These are phyloP conservation scores for Cygnus olor DNA, from an alignment of 2,797 vertebrate genomes.

Conservation along the genomic window DNA sequence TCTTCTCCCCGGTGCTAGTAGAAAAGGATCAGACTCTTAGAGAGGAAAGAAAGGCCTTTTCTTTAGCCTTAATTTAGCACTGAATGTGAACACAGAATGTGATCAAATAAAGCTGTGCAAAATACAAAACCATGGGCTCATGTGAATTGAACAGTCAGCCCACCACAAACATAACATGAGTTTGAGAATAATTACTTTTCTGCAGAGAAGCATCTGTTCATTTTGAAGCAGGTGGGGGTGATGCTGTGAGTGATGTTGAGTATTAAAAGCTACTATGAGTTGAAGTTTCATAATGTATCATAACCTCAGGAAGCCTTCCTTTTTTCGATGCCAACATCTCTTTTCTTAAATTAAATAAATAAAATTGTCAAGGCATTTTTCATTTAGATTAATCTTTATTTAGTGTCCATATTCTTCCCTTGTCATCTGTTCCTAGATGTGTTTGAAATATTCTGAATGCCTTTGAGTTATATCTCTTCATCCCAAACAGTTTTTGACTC, in stretches of 20 bases:
- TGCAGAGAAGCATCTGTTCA: background rate
- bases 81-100: conserved; percentile 11
- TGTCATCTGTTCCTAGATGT: background rate
- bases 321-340: background rate
- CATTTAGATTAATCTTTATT: conserved; percentile 19
- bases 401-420: background rate
- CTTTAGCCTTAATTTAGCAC: conserved; percentile 7
- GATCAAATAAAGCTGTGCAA: conserved; percentile 28
- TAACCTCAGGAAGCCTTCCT: background rate
- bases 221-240: background rate
- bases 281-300: background rate
- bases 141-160: background rate
- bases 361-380: background rate
- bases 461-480: background rate
- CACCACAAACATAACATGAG: background rate
- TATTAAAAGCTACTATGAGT: background rate
- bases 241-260: background rate
- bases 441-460: background rate
- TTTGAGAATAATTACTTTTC: conserved; percentile 38
- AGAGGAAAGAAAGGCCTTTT: background rate
- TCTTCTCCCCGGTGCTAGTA: background rate
- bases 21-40: background rate
- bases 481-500: background rate
- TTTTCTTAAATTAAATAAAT: background rate
- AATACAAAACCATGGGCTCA: background rate